phyloP scores from a whole-genome alignment of 1,140 invertebrate species.

The Parasteatoda tepidariorum region DNA sequence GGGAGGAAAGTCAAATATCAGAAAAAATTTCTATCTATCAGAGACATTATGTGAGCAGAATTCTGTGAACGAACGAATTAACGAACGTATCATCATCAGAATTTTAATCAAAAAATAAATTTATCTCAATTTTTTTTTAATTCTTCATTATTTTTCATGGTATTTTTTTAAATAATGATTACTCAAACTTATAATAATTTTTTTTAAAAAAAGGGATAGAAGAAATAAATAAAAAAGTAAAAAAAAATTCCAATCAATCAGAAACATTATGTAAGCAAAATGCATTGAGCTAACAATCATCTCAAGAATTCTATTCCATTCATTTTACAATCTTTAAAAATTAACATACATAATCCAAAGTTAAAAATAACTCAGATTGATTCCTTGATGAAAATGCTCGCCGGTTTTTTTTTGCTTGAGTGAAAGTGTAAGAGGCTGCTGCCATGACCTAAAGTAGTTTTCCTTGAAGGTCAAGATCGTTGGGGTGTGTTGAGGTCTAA shows the following conservation, averaged over 20 bases:
- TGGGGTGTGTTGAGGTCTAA: slow-evolving; percentile 44
- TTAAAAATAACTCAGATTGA: slow-evolving; percentile 4
- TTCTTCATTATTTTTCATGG: no score
- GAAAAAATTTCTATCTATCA: no score
- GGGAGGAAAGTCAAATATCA: no score
- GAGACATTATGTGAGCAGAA: no score
- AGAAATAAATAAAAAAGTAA: background rate
- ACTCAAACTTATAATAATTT: background rate
- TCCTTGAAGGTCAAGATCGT: slow-evolving; percentile 58
- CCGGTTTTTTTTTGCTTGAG: background rate
- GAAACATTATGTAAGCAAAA: background rate
- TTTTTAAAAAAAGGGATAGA: background rate
- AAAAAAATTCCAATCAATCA: no score
- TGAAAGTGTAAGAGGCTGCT: background rate
- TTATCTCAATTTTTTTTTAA: no score
- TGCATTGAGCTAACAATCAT: background rate
- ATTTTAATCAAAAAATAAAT: no score
- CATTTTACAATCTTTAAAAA: background rate
- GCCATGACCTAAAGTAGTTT: slow-evolving; percentile 57
- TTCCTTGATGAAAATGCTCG: slow-evolving; percentile 11
- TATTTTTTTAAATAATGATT: background rate
- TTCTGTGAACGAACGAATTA: no score
- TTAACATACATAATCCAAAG: background rate
- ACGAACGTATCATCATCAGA: no score
- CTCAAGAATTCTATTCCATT: background rate